These are phyloP conservation scores for Australoheros facetus DNA, from an alignment of 2,797 vertebrate species.

Conservation along the genomic window DNA sequence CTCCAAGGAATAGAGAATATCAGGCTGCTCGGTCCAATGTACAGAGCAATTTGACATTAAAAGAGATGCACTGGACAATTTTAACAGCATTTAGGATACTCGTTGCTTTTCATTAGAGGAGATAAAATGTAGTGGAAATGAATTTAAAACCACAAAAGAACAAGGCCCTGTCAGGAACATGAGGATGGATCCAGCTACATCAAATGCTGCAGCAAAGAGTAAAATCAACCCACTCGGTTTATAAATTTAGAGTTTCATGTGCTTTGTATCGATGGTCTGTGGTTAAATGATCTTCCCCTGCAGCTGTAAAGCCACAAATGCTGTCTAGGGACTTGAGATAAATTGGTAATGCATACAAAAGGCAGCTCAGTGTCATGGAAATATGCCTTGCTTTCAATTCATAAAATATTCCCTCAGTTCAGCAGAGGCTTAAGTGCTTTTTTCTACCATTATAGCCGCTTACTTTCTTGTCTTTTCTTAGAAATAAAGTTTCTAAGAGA, in stretches of 20 bases:
- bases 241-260: constrained; percentile 45
- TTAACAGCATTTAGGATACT: constrained; percentile 41
- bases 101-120: constrained; percentile 43
- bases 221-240: constrained; percentile 49
- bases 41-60: constrained; percentile 25
- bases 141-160: constrained; percentile 56
- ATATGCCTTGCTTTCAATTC: constrained; percentile 56
- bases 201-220: constrained; percentile 48
- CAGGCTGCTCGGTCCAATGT: background rate
- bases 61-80: constrained; percentile 36
- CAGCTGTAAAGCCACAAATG: constrained; percentile 61
- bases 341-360: constrained; percentile 68
- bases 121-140: constrained; percentile 42
- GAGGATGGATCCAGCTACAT: constrained; percentile 58
- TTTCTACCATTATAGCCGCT: constrained; percentile 37
- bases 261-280: constrained; percentile 52
- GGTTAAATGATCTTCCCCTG: constrained; percentile 62
- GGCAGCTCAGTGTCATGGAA: constrained; percentile 50
- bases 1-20: constrained; percentile 22
- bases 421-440: constrained; percentile 40
- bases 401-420: constrained; percentile 59
- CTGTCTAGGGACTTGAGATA: constrained; percentile 55
- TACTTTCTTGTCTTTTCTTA: constrained; percentile 22
- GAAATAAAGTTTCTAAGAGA: constrained; percentile 28
- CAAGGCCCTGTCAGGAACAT: constrained; percentile 59